phyloP scores from a whole-genome alignment of 2,797 vertebrate genomes.

The Argentina silus region DNA sequence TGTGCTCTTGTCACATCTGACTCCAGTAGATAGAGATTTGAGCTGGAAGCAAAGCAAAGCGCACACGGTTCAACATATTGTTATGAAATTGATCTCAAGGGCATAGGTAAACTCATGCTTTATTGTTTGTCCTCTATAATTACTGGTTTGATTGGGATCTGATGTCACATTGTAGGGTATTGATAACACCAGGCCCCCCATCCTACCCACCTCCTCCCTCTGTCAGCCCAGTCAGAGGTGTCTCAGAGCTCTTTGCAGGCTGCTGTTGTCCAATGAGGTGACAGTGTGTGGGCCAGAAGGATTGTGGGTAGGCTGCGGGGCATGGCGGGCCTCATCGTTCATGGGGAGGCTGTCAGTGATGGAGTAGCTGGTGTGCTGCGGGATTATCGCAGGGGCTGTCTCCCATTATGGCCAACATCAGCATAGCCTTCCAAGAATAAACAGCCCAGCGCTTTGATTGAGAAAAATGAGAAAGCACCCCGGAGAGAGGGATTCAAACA shows the following conservation, averaged over 20 bases:
- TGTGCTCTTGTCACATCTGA: conserved; percentile 47
- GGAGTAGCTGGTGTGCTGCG: conserved; percentile 43
- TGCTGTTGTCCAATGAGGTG: no score
- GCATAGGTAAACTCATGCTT: no score
- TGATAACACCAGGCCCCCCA: neutral
- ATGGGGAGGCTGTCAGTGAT: conserved; percentile 52
- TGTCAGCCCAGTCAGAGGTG: no score
- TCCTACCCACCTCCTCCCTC: neutral
- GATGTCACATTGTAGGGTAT: no score
- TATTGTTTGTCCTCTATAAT: no score
- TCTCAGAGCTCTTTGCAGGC: no score
- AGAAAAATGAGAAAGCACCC: conserved; percentile 38
- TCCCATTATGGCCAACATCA: conserved; percentile 49
- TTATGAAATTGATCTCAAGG: no score
- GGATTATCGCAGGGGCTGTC: conserved; percentile 20
- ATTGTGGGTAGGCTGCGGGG: no score
- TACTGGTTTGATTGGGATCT: no score
- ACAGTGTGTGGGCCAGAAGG: no score
- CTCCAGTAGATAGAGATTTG: conserved; percentile 64
- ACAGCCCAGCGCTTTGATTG: conserved; percentile 35
- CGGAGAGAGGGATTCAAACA: conserved; percentile 22
- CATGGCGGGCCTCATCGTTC: conserved; percentile 45
- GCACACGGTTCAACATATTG: no score
- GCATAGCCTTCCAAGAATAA: conserved; percentile 43
- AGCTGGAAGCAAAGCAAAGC: no score